These are phyloP conservation scores for Drosophila busckii DNA, from an alignment of 1,140 invertebrate species.

Conservation along the genomic window DNA sequence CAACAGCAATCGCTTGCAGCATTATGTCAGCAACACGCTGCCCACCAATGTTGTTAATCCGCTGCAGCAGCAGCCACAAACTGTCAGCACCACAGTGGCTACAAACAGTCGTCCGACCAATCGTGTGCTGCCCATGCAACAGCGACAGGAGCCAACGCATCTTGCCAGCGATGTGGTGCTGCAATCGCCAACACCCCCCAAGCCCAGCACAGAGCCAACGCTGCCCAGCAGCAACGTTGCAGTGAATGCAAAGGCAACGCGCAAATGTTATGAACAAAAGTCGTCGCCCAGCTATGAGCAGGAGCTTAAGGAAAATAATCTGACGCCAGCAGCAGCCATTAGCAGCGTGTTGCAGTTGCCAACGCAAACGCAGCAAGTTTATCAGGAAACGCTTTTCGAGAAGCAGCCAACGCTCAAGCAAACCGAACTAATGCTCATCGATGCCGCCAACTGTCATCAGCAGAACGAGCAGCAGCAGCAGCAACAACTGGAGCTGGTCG, in stretches of 20 bases:
- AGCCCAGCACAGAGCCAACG: conserved; percentile 35
- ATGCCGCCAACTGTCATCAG: conserved; percentile 15
- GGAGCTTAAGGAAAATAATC: conserved; percentile 52
- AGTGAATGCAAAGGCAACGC: conserved; percentile 27
- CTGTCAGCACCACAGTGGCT: conserved; percentile 33
- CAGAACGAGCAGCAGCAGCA: conserved; percentile 34
- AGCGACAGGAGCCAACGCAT: conserved; percentile 63
- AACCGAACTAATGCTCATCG: conserved; percentile 48
- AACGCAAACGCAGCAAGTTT: conserved; percentile 30
- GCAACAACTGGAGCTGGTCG: conserved; percentile 38
- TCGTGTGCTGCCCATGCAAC: conserved; percentile 86
- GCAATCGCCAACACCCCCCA: conserved; percentile 48
- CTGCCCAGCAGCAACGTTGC: too few relatives aligned
- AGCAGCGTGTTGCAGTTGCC: conserved; percentile 23
- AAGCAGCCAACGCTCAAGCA: conserved; percentile 37
- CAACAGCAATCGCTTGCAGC: conserved; percentile 78
- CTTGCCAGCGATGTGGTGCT: conserved; percentile 36
- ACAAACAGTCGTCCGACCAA: conserved; percentile 83
- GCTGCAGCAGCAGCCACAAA: conserved; percentile 76
- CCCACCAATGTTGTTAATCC: conserved; percentile 85
- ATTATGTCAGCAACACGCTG: conserved; percentile 81
- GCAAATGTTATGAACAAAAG: conserved; percentile 30
- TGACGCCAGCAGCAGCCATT: conserved; percentile 15
- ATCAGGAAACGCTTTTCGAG: conserved; percentile 38
- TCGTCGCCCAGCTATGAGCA: conserved; percentile 43